Conservation (phyloP, 2,113 vertebrate species). For the Suncus etruscus region DNA sequence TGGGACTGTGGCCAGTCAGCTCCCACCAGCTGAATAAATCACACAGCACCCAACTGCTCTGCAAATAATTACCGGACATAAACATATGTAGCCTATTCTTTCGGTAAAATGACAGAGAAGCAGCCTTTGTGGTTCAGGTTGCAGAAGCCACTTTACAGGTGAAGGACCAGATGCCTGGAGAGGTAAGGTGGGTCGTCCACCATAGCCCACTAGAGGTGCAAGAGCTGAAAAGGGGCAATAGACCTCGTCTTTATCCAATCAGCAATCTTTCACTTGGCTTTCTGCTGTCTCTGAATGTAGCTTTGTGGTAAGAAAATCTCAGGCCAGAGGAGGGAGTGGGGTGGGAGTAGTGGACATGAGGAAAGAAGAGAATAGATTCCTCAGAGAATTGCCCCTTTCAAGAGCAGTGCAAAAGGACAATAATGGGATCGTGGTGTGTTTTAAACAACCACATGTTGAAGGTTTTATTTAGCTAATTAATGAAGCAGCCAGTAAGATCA, state of each 20-base stretch:
- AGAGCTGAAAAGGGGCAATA: not conserved
- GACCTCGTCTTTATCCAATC: not conserved
- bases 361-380: not conserved
- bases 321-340: not conserved
- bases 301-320: conserved; percentile 15
- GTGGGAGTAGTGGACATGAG: not conserved
- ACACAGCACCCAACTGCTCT: not conserved
- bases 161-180: conserved; percentile 15
- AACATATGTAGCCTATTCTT: not conserved
- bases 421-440: not conserved
- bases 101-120: conserved; percentile 29
- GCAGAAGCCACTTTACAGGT: conserved; percentile 44
- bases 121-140: conserved; percentile 34
- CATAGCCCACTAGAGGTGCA: not conserved
- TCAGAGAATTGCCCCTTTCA: conserved; percentile 9
- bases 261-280: not conserved
- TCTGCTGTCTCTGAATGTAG: conserved; percentile 11
- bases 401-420: not conserved
- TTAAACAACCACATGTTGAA: not conserved
- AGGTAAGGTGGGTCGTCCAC: not conserved
- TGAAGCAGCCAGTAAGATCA: not conserved
- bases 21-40: not conserved
- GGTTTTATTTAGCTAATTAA: conserved; percentile 7
- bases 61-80: not conserved
- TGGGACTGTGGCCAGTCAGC: not conserved